Base-by-base conservation (phyloP, 2,797 vertebrate genomes). In the Sylvilagus floridanus region DNA sequence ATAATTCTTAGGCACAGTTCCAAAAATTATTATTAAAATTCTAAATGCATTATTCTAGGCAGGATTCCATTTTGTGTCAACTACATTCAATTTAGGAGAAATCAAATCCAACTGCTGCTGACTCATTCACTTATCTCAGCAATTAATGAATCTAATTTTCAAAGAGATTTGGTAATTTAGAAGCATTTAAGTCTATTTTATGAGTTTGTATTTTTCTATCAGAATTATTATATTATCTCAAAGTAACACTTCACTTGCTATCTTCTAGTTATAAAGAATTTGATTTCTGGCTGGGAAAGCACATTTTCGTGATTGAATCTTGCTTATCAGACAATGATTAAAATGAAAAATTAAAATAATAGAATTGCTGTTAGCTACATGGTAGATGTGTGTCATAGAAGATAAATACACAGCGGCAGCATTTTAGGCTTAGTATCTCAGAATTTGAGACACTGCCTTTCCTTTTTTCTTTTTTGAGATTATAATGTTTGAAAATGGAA, bases 91-190 rank as follows among this genome's bases (percentile, higher is more conserved):
- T 50, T 76, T 28, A 52, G 60, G 37, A 91, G 76, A 91, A 84
- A 91, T 85, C n/a, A 81, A 84, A 75, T 63, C 68, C 79, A 77
- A 91, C 82, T 88, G 79, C 77, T 76, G 65, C 21, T 88, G 47
- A 88, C 82, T 93, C 17, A 66, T 81, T 91, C 85, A 86, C 37
- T 72, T 82, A 82, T 11, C 50, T 89, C 69, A 91, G 85, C 62
- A 81, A 89, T 85, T 77, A 88, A 22, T 88, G 37, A 69, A 86
- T 50, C 7, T 9, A 71, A 12, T 84, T 94, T 77, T 32, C 57
- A 79, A 22, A 10, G 8, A 86, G 52, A 82, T 77, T 92, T 77
- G 65, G 24, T 77, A 57, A 82, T 69, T 95, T 72, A 54, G 60
- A 88, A 89, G 17, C 22, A 62, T 50, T 60, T 73, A 66, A 71